Evolutionary conservation across 2,797 vertebrate species (phyloP).

Genomic region (Lophotriccus pileatus): DNA sequence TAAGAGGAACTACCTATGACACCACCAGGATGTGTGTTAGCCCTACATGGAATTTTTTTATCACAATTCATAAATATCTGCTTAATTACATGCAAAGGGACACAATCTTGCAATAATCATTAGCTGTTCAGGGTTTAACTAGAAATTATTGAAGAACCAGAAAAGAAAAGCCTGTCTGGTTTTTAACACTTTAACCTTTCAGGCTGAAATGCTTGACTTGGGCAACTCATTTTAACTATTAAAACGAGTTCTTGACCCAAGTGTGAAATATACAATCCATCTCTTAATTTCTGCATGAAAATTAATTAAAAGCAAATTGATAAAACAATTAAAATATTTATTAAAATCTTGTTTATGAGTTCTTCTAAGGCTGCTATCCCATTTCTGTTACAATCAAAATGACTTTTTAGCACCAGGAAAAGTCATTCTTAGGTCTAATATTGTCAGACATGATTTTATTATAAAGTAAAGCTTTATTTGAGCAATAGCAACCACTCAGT

Average conservation of each 20-base stretch:
- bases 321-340: not conserved
- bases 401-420: not conserved
- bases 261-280: not conserved
- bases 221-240: slow-evolving; percentile 2
- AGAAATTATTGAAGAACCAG: not conserved
- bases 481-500: not conserved
- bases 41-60: slow-evolving; percentile 46
- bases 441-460: not conserved
- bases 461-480: not conserved
- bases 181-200: not conserved
- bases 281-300: not conserved
- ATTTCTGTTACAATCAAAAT: not conserved
- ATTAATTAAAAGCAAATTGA: not conserved
- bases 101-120: not conserved
- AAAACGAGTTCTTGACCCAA: not conserved
- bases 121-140: not conserved
- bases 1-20: slow-evolving; percentile 64
- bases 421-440: not conserved
- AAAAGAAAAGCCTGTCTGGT: not conserved
- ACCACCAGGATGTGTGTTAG: slow-evolving; percentile 58
- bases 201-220: not conserved
- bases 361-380: not conserved
- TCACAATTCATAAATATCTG: slow-evolving; percentile 42
- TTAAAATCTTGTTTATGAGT: not conserved
- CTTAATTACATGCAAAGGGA: slow-evolving; percentile 29